Evolutionary conservation across 2,888 invertebrate genomes (phyloP).

Genomic region (Electrophaes corylata): DNA sequence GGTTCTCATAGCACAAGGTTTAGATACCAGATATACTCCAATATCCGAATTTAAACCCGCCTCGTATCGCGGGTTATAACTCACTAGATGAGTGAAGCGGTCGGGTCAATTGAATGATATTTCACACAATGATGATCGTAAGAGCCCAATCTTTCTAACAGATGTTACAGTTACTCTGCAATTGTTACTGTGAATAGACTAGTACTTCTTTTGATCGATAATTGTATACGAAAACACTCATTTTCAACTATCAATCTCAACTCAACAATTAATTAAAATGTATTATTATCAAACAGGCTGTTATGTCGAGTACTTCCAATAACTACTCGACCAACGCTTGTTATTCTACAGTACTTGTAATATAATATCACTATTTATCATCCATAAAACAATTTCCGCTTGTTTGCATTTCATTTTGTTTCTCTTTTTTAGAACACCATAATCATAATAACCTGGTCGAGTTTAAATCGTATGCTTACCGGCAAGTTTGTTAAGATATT

Average conservation of each 20-base stretch:
- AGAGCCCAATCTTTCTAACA: constrained; percentile 3
- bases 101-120: constrained; percentile 26
- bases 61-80: not conserved
- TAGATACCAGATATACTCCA: not conserved
- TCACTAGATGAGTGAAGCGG: constrained; percentile 2
- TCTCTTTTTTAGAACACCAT: too few relatives aligned
- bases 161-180: not conserved
- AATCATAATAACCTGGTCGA: too few relatives aligned
- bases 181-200: not conserved
- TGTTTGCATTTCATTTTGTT: not conserved
- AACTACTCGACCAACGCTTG: not conserved
- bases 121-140: constrained; percentile 21
- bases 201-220: not conserved
- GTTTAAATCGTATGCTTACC: too few relatives aligned
- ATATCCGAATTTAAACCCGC: not conserved
- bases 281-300: not conserved
- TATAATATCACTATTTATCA: not conserved
- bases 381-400: not conserved
- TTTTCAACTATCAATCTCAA: not conserved
- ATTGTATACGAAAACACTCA: not conserved
- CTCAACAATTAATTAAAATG: not conserved
- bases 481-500: too few relatives aligned
- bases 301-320: not conserved
- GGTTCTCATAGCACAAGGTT: too few relatives aligned
- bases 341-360: not conserved